Evolutionary conservation across 2,888 invertebrate genomes (phyloP), one percentile per base, ranked within the genome.

Genomic region (Tenodera sinensis): DNA sequence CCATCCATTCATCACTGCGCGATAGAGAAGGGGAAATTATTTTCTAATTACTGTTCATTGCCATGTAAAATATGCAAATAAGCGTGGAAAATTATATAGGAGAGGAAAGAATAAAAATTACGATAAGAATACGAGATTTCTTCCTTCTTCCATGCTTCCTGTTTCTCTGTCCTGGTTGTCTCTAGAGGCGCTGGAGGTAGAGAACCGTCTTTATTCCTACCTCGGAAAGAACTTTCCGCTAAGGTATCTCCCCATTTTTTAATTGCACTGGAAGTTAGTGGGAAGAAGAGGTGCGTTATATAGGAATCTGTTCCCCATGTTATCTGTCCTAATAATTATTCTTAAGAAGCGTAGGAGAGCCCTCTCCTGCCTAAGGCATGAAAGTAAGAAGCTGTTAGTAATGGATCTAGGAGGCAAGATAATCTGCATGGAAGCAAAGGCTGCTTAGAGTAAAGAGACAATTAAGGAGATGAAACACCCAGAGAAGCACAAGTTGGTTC

Each of bases 21-120:
- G 83, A 87, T 87, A 87, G 42, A 87, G 87, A 71, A 15, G 85
- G 84, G 89, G 89, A 88, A 90, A 91, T 90, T 90, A 90, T 89
- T 90, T 90, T 90, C 90, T 91, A 91, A 91, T 91, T 90, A 90
- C 89, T 89, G 88, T 90, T 89, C 91, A 88, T 90, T 90, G 90
- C 90, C 71, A 89, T 90, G 90, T 89, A 89, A 91, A 90, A 90
- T 90, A 90, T 91, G 91, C 90, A 91, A 91, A 91, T 90, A 88
- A 90, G 90, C n/a, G n/a, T 14, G 71, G 47, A n/a, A 89, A 82
- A 89, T 30, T 54, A 87, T 14, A 83, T 47, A 28, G 28, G 54
- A 47, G 28, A 83, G 30, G 85, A 87, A 88, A 88, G 89, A 88
- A 89, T 89, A 83, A 87, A 89, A 85, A 88, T 89, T 88, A 83